phyloP scores from a whole-genome alignment of 1,140 invertebrate genomes.

The Megalopta genalis region DNA sequence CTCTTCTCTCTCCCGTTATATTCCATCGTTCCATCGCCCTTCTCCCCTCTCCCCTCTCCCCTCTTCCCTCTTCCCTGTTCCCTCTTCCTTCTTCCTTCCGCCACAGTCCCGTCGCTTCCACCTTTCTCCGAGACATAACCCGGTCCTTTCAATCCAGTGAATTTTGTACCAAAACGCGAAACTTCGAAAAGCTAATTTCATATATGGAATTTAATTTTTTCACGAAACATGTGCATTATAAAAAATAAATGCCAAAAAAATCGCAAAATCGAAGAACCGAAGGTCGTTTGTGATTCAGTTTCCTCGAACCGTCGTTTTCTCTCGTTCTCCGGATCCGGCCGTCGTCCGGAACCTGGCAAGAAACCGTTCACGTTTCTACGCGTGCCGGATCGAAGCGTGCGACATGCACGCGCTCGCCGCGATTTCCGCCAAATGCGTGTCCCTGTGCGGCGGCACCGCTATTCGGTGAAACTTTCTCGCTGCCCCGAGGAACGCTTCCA shows the following conservation, averaged over 20 bases:
- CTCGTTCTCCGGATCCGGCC: too few relatives aligned
- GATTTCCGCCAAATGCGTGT: conserved; percentile 83
- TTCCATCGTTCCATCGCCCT: neutral
- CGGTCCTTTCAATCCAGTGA: conserved; percentile 50
- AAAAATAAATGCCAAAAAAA: conserved; percentile 71
- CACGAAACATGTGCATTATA: conserved; percentile 71
- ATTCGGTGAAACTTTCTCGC: conserved; percentile 77
- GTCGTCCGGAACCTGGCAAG: too few relatives aligned
- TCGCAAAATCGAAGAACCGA: conserved; percentile 60
- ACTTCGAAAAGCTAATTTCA: conserved; percentile 68
- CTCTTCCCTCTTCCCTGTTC: too few relatives aligned
- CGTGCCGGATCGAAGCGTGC: conserved; percentile 66
- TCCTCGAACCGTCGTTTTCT: neutral
- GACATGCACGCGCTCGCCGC: conserved; percentile 82
- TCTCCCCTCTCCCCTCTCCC: neutral
- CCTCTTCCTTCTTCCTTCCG: too few relatives aligned
- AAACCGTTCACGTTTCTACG: too few relatives aligned
- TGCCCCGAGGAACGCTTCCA: conserved; percentile 78
- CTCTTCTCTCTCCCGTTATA: too few relatives aligned
- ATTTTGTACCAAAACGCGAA: conserved; percentile 74
- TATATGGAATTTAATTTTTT: conserved; percentile 71
- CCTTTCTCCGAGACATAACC: conserved; percentile 40
- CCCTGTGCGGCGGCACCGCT: conserved; percentile 81
- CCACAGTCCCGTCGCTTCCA: conserved; percentile 16
- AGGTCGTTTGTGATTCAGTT: conserved; percentile 11